Evolutionary conservation across 2,888 invertebrate species (phyloP), one percentile per base, ranked within the genome.

Genomic region (Tuta absoluta): DNA sequence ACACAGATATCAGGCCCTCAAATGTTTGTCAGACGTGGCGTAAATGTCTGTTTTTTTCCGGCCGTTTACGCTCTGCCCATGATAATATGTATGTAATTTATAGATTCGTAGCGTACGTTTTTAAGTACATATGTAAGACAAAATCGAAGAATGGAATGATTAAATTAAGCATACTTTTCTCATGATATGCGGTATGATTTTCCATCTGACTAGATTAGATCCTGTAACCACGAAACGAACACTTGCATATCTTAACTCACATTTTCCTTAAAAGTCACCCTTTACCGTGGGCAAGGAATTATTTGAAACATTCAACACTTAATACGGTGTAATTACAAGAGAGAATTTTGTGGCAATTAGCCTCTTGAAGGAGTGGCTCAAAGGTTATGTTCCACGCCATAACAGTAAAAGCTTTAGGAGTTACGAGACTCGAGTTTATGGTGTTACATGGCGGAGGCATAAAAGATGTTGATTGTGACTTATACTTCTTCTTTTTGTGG

Each of bases 321-420:
- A 63, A 65, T 65, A 51, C 65, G 41, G 41, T 53, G 63, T 63
- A 65, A 65, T 63, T 65, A 51, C 56, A 33, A 56, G 28, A 33
- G 33, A 28, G 56, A 33, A 53, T 53, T 21, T 53, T 23, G 21
- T 23, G 51, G 56, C 33, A 56, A 56, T 56, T 56, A 56, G 56
- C 56, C 24, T 56, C 33, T 33, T 53, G 53, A 33, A n/a, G 56
- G 56, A 53, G 51, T 23, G 17, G 56, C 24, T 53, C 28, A 14
- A 24, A 53, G 53, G 53, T 53, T 53, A 56, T 33, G 28, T 28
- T 56, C 24, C 33, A 3, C 10, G 28, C 24, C 56, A 51, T 51
- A 51, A 51, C 51, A 5, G 56, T 56, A 56, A 56, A 56, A 24
- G 24, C 28, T 23, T n/a, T 24, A 10, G 17, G 5, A 28, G 24